A percentile compares a stretch with the other conserved stretches of the same genome.
These are phyloP conservation scores for Rhinella marina DNA, from an alignment of 2,797 vertebrate species.

Conservation along the genomic window DNA sequence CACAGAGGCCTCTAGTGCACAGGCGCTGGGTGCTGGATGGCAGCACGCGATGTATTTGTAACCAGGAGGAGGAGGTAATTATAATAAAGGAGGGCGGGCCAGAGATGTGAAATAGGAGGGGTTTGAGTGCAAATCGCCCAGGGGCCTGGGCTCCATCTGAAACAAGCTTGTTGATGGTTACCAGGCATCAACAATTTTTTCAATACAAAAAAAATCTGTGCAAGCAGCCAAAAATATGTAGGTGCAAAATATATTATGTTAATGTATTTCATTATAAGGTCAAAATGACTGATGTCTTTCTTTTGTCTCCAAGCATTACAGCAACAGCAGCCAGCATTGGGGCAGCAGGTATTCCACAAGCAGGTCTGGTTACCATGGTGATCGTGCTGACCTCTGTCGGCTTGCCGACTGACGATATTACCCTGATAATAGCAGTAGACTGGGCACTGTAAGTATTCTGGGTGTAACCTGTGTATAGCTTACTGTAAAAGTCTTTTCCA, in stretches of 20 bases:
- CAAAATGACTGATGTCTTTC: background rate
- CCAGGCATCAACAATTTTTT: background rate
- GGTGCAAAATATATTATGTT: background rate
- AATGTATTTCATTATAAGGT: background rate
- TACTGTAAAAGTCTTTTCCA: background rate
- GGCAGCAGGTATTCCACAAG: constrained; percentile 95
- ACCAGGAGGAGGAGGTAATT: too few species aligned
- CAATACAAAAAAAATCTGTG: too few species aligned
- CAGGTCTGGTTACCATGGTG: constrained; percentile 97
- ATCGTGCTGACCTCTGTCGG: constrained; percentile 97
- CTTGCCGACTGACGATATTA: constrained; percentile 96
- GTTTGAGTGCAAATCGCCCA: too few species aligned
- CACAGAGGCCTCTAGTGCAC: too few species aligned
- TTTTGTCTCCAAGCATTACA: constrained; percentile 82
- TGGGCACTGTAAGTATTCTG: constrained; percentile 92
- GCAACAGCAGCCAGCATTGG: constrained; percentile 97
- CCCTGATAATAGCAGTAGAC: constrained; percentile 93
- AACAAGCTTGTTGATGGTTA: background rate
- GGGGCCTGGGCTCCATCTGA: too few species aligned
- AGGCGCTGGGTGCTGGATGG: too few species aligned
- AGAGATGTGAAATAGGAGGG: too few species aligned
- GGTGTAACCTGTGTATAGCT: background rate
- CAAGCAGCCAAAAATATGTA: background rate
- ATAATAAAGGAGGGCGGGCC: too few species aligned
- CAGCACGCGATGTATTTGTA: too few species aligned